Percentiles rank a stretch among this genome's conserved stretches.
Evolutionary conservation across 1,140 invertebrate genomes (phyloP).

Genomic region (Chlorops oryzae): DNA sequence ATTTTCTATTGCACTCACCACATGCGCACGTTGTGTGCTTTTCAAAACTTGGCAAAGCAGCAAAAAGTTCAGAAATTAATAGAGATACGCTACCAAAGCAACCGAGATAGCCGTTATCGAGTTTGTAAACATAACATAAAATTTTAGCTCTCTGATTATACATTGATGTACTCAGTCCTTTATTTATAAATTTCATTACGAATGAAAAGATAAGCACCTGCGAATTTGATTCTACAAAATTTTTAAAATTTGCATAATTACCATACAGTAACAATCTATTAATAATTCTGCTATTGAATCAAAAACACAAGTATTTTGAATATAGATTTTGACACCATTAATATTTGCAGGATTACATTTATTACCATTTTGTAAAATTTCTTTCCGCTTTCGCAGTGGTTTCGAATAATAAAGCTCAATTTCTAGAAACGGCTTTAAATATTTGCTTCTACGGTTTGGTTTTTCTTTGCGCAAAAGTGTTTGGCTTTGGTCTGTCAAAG

Average conservation of each 20-base stretch:
- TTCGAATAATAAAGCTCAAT: not conserved
- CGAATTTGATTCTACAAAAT: not conserved
- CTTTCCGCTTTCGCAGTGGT: not conserved
- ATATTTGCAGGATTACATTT: not conserved
- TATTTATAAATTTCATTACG: not conserved
- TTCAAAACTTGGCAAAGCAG: not conserved
- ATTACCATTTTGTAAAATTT: not conserved
- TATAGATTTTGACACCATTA: not conserved
- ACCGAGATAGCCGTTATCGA: not conserved
- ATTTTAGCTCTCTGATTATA: not conserved
- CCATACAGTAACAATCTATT: too few relatives aligned
- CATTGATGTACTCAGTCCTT: not conserved
- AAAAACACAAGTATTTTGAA: not conserved
- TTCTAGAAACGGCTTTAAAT: not conserved
- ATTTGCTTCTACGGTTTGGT: not conserved
- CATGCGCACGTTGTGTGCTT: not conserved
- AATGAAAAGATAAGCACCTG: not conserved
- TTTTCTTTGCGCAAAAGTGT: too few relatives aligned
- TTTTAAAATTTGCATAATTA: not conserved
- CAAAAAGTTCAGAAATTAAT: not conserved
- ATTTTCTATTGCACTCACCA: not conserved
- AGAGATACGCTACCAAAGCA: not conserved
- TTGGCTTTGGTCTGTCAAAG: too few relatives aligned
- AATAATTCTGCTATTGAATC: not conserved
- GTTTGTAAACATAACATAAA: not conserved